Evolutionary conservation across 2,888 invertebrate genomes (phyloP).

Genomic region (Cremastobaeus sp.): DNA sequence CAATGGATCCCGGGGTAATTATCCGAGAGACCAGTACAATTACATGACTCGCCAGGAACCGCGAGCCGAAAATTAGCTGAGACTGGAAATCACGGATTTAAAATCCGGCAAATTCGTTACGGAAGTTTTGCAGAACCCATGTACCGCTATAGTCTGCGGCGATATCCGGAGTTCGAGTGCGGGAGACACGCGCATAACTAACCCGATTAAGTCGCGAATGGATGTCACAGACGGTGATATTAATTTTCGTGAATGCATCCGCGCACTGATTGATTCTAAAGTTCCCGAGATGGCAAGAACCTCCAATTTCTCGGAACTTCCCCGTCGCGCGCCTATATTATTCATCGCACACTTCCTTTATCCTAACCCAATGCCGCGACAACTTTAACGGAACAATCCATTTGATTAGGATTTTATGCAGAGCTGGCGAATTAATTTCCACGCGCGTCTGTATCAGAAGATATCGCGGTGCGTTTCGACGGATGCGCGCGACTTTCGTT

Average conservation of each 20-base stretch:
- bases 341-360: constrained; percentile 58
- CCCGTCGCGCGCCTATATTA: constrained; percentile 59
- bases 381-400: constrained; percentile 57
- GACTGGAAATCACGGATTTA: constrained; percentile 62
- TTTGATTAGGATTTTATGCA: constrained; percentile 57
- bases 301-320: constrained; percentile 63
- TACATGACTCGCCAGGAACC: constrained; percentile 53
- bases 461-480: constrained; percentile 16
- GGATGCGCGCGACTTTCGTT: constrained; percentile 6
- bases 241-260: constrained; percentile 76
- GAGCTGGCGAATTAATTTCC: constrained; percentile 50
- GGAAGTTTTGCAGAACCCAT: constrained; percentile 64
- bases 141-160: constrained; percentile 56
- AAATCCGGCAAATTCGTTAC: constrained; percentile 63
- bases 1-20: constrained; percentile 58
- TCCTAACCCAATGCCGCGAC: constrained; percentile 50
- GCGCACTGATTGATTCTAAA: constrained; percentile 76
- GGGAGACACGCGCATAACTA: constrained; percentile 65
- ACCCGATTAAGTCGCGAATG: constrained; percentile 72
- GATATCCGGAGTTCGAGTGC: constrained; percentile 61
- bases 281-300: constrained; percentile 71
- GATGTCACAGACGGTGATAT: constrained; percentile 74
- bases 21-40: constrained; percentile 57
- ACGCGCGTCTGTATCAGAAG: constrained; percentile 36
- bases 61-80: constrained; percentile 54